Conservation (phyloP, 2,113 vertebrate species). For the Pachycephala philippinensis region DNA sequence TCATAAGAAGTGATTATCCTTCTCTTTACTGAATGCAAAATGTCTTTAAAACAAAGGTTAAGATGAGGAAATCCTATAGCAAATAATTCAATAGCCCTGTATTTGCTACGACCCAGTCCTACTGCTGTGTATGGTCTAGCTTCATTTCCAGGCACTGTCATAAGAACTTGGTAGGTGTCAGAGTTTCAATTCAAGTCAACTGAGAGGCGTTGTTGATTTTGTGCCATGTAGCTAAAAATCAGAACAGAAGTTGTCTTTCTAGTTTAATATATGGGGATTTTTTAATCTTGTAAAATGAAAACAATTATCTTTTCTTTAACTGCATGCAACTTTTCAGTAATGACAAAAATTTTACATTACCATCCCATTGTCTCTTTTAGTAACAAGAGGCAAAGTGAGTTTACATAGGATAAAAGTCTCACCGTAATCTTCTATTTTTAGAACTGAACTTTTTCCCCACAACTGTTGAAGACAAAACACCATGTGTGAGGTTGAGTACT, state of each 20-base stretch:
- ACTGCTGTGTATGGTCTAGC: background rate
- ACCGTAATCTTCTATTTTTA: constrained; percentile 29
- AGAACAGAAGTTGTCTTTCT: background rate
- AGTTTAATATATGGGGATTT: background rate
- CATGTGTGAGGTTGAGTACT: constrained; percentile 2
- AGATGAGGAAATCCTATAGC: too few relatives aligned
- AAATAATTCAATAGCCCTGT: too few relatives aligned
- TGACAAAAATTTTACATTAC: background rate
- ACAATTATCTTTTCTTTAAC: background rate
- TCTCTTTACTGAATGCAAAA: too few relatives aligned
- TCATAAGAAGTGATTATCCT: too few relatives aligned
- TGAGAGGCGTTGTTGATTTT: background rate
- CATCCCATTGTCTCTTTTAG: background rate
- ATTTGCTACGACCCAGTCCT: too few relatives aligned
- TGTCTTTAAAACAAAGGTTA: too few relatives aligned
- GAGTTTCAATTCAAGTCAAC: background rate
- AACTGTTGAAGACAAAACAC: constrained; percentile 50
- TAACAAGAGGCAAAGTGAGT: background rate
- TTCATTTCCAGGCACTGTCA: background rate
- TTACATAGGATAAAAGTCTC: background rate
- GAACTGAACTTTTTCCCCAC: background rate
- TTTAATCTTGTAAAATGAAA: background rate
- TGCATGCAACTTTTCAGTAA: background rate
- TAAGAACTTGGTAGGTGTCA: background rate
- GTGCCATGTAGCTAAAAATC: background rate